Conservation (phyloP, 2,797 vertebrate genomes). For the Setipinna tenuifilis region DNA sequence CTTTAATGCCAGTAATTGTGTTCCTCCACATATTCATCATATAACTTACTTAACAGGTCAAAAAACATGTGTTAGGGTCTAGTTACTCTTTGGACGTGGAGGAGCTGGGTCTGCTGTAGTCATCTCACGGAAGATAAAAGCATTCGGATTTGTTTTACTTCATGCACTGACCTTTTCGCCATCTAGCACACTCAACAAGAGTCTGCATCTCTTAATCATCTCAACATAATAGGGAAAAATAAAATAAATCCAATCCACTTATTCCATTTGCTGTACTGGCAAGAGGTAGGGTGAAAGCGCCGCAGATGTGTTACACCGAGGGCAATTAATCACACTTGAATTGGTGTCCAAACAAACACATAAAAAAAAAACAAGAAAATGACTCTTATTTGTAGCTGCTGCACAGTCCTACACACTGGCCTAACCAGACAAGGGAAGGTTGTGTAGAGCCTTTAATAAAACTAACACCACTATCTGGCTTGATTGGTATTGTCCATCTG, state of each 20-base stretch:
- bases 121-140: no score
- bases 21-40: no score
- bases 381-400: no score
- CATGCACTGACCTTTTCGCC: neutral
- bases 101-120: no score
- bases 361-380: neutral
- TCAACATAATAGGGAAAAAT: neutral
- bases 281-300: neutral
- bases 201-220: neutral
- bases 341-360: neutral
- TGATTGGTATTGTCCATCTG: neutral
- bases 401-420: neutral
- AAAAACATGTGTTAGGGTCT: no score
- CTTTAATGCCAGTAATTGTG: no score
- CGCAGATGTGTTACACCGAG: neutral
- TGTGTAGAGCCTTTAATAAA: no score
- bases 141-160: neutral
- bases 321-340: neutral
- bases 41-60: no score
- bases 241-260: neutral
- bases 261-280: neutral
- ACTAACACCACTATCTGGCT: no score
- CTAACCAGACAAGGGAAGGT: no score
- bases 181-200: neutral
- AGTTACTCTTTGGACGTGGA: no score